These are phyloP conservation scores for Agriopis leucophaearia DNA, from an alignment of 2,888 invertebrate genomes.

Conservation along the genomic window DNA sequence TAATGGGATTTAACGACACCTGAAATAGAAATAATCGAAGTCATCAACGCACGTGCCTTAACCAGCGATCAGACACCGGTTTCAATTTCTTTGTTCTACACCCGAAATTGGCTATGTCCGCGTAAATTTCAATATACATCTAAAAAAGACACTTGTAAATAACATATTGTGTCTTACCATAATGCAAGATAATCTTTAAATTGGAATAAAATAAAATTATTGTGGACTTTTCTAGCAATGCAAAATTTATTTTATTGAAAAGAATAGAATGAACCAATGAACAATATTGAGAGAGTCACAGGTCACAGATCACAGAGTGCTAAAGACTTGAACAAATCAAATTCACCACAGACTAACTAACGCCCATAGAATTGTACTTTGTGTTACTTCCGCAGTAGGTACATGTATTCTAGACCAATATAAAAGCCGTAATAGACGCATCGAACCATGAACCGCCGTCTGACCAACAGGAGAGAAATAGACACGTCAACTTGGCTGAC, in stretches of 20 bases:
- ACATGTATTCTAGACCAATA: too few species aligned
- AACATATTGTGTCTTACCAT: constrained; percentile 50
- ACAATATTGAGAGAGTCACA: not conserved
- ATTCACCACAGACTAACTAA: not conserved
- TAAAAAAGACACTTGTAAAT: constrained; percentile 23
- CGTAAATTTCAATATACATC: not conserved
- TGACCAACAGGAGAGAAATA: too few species aligned
- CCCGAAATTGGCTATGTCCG: constrained; percentile 10
- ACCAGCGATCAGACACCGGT: constrained; percentile 55
- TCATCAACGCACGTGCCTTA: constrained; percentile 65
- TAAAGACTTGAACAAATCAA: not conserved
- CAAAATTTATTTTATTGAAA: not conserved
- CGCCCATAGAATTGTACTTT: too few species aligned
- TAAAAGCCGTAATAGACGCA: too few species aligned
- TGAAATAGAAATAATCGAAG: constrained; percentile 62
- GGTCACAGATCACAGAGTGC: not conserved
- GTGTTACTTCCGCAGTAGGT: too few species aligned
- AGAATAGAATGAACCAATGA: constrained; percentile 10
- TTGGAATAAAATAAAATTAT: constrained; percentile 11
- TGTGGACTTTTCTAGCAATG: constrained; percentile 8
- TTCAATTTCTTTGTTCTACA: constrained; percentile 44
- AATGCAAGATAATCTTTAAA: constrained; percentile 41
- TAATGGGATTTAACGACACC: constrained; percentile 96
- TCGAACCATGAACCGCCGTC: too few species aligned
- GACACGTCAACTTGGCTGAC: too few species aligned